These are phyloP conservation scores for Latrodectus hesperus DNA, from an alignment of 2,888 invertebrate species.

Conservation along the genomic window DNA sequence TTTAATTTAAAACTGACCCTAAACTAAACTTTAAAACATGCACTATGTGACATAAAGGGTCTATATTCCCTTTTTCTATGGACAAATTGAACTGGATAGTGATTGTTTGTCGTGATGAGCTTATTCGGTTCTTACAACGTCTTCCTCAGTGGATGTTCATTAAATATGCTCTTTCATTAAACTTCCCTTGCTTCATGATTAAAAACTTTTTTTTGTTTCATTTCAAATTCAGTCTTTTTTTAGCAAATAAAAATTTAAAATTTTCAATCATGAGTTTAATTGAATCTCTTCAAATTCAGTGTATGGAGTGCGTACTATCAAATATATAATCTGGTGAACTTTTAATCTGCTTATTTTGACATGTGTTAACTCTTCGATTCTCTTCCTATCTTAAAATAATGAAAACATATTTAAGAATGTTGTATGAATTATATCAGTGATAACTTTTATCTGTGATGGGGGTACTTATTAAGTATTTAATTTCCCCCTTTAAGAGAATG, in stretches of 20 bases:
- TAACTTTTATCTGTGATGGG: slow-evolving; percentile 43
- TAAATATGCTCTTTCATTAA: slow-evolving; percentile 6
- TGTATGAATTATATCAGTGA: slow-evolving; percentile 28
- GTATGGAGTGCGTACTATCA: too few relatives aligned
- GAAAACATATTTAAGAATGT: slow-evolving; percentile 25
- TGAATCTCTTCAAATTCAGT: too few relatives aligned
- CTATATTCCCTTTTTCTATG: too few relatives aligned
- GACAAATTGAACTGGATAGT: slow-evolving; percentile 10
- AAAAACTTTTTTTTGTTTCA: background rate
- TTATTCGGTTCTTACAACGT: slow-evolving; percentile 56
- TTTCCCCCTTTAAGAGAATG: background rate
- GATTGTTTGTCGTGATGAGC: slow-evolving; percentile 58
- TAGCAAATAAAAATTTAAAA: too few relatives aligned
- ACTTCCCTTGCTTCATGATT: background rate
- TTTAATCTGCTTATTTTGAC: too few relatives aligned
- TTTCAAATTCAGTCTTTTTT: background rate
- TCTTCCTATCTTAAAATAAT: background rate
- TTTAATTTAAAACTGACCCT: slow-evolving; percentile 32
- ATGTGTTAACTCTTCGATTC: background rate
- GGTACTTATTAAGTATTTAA: background rate
- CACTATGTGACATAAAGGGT: background rate
- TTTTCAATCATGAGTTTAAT: too few relatives aligned
- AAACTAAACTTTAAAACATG: slow-evolving; percentile 18
- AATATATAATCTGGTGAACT: too few relatives aligned
- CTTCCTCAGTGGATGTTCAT: slow-evolving; percentile 50